Conservation (phyloP, 2,113 vertebrate species). For the Platycercus adscitus region DNA sequence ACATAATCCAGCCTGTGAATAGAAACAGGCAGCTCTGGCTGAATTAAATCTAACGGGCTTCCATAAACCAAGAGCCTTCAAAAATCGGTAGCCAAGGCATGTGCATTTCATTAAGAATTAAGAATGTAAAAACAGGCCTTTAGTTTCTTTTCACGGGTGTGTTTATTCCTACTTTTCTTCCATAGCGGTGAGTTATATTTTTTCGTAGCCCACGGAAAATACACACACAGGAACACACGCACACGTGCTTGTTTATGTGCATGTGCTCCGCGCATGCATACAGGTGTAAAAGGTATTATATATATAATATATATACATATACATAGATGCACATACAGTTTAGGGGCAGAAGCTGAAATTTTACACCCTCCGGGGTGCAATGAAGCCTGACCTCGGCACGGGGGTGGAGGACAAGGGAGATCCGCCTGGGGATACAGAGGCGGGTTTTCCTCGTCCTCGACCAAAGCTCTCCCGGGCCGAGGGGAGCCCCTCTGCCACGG, state of each 20-base stretch:
- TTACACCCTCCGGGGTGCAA: not conserved
- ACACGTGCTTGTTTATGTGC: not conserved
- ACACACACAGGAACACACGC: not conserved
- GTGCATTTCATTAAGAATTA: slow-evolving; percentile 68
- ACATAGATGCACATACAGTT: not conserved
- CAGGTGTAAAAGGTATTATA: not conserved
- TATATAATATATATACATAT: fast-evolving
- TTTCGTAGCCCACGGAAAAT: not conserved
- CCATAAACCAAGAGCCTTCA: slow-evolving; percentile 64
- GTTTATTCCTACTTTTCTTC: not conserved
- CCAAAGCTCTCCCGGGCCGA: not conserved
- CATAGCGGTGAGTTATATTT: not conserved
- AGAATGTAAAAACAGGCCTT: not conserved
- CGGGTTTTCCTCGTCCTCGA: not conserved
- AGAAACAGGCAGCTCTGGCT: slow-evolving; percentile 2
- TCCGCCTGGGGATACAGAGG: not conserved
- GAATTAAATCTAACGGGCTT: slow-evolving; percentile 46
- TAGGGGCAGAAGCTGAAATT: not conserved
- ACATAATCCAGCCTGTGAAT: slow-evolving; percentile 18
- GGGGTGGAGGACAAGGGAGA: not conserved
- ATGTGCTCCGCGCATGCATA: not conserved
- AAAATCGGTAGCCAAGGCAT: slow-evolving; percentile 61
- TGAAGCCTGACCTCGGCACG: not conserved
- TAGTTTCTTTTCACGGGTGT: not conserved
- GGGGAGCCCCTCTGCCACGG: not conserved